Percentiles rank a stretch among this genome's conserved stretches.
Conservation (phyloP, 2,113 vertebrate genomes). For the Myocastor coypus region DNA sequence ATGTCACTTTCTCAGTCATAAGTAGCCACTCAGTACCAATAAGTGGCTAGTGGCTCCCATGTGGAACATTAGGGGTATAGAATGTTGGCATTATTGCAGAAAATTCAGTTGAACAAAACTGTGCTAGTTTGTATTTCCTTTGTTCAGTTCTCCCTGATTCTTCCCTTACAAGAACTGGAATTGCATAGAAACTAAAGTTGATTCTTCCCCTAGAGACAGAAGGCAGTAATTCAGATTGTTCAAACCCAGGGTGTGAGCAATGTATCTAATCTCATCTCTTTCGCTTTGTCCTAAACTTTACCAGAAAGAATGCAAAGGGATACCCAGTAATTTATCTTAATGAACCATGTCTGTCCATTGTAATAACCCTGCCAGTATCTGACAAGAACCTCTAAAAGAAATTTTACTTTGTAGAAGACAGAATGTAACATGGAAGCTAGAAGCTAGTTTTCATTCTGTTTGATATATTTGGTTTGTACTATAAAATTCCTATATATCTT, state of each 20-base stretch:
- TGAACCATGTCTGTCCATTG: background rate
- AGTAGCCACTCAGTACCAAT: background rate
- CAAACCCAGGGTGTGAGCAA: background rate
- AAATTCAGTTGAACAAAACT: constrained; percentile 9
- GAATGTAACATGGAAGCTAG: constrained; percentile 19
- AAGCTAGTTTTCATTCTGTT: constrained; percentile 57
- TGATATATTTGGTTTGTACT: constrained; percentile 2
- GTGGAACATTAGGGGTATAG: background rate
- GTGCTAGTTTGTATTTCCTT: background rate
- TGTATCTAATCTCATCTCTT: background rate
- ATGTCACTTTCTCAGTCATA: background rate
- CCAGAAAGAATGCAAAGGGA: background rate
- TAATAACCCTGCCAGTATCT: background rate
- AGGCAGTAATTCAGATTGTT: background rate
- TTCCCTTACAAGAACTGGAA: constrained; percentile 9
- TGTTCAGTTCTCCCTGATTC: constrained; percentile 13
- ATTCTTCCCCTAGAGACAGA: constrained; percentile 30
- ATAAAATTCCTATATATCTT: background rate
- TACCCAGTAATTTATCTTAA: constrained; percentile 31
- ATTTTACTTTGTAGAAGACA: constrained; percentile 30
- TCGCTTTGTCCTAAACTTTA: constrained; percentile 15
- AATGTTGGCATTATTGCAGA: constrained; percentile 12
- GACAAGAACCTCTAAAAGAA: background rate
- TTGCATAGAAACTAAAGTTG: background rate
- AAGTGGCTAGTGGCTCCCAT: background rate